Conservation (phyloP, 2,113 vertebrate genomes). For the Nycticorax nycticorax region DNA sequence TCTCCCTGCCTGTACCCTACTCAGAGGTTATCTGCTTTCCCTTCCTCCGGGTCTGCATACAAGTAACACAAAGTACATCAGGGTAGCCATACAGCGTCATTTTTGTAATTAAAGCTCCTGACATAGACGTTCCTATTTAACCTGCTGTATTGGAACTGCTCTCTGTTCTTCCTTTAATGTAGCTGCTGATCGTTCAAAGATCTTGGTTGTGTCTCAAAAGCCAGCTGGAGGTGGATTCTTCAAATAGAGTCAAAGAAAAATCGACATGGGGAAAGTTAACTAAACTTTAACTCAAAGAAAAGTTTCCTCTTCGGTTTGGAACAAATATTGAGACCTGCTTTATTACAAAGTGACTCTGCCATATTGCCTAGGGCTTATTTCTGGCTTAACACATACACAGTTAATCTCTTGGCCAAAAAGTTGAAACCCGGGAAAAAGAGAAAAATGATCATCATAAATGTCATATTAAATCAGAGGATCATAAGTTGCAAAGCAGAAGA, state of each 20-base stretch:
- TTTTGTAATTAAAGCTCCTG: constrained; percentile 53
- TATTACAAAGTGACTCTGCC: constrained; percentile 38
- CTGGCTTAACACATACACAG: not conserved
- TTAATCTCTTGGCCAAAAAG: not conserved
- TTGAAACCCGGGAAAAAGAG: not conserved
- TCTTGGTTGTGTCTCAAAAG: constrained; percentile 52
- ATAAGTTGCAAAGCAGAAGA: not conserved
- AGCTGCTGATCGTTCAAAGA: constrained; percentile 56
- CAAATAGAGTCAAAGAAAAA: constrained; percentile 52
- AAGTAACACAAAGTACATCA: not conserved
- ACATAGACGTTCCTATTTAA: constrained; percentile 31
- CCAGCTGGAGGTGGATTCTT: constrained; percentile 45
- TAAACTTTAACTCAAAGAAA: constrained; percentile 58
- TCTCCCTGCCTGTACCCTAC: not conserved
- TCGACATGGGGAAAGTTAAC: constrained; percentile 15
- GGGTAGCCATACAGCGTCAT: not conserved
- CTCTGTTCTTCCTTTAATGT: constrained; percentile 56
- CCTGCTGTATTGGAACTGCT: constrained; percentile 2
- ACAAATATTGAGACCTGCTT: constrained; percentile 55
- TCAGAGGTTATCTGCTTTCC: not conserved
- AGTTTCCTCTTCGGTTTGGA: constrained; percentile 48
- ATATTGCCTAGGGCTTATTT: constrained; percentile 25
- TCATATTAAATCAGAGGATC: not conserved
- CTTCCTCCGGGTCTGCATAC: not conserved
- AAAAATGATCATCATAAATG: not conserved